Evolutionary conservation across 2,888 invertebrate genomes (phyloP), one percentile per base, ranked within the genome.

Genomic region (Apamea sordens): DNA sequence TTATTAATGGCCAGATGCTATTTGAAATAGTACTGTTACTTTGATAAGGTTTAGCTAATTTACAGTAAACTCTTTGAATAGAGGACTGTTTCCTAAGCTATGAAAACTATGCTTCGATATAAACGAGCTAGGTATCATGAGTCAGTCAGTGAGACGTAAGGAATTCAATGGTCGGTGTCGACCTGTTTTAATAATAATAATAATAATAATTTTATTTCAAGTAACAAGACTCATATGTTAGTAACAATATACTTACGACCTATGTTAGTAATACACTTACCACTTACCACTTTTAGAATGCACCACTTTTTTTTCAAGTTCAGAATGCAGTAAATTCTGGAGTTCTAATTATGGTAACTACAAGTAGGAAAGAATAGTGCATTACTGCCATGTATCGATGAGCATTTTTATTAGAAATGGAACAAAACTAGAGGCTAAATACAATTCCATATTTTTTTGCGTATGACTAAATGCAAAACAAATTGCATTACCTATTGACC

Each of bases 401-500:
- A 47, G 13, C 18, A n/a, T 47, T 32, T 63, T 15, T 24, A 72
- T 61, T 44, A 44, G 32, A 15, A 61, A 63, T 6, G 0, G 44
- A 41, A 36, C 15, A 56, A 24, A 56, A 2, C 24, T 56, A 56
- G 24, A 3, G 56, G 24, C 10, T 61, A 7, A 50, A 68, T 41
- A 8, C 13, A 13, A 6, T 77, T 47, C 15, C 8, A 1, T 44
- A 28, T 71, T 56, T 6, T n/a, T 53, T 44, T 56, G 36, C 10
- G 6, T 47, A 47, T 32, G 18, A 11, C 28, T 81, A 24, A 36
- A 24, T 50, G 28, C 47, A 63, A 41, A 65, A 53, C 24, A 70
- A 76, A 76, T 59, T 36, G n/a, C n/a, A 50, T 73, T 56, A 21
- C 36, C 44, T 47, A 61, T 67, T 65, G 15, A 80, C 73, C 81